Percentiles rank a stretch among this genome's conserved stretches.
phyloP scores from a whole-genome alignment of 2,797 vertebrate species.

The Lagodon rhomboides region DNA sequence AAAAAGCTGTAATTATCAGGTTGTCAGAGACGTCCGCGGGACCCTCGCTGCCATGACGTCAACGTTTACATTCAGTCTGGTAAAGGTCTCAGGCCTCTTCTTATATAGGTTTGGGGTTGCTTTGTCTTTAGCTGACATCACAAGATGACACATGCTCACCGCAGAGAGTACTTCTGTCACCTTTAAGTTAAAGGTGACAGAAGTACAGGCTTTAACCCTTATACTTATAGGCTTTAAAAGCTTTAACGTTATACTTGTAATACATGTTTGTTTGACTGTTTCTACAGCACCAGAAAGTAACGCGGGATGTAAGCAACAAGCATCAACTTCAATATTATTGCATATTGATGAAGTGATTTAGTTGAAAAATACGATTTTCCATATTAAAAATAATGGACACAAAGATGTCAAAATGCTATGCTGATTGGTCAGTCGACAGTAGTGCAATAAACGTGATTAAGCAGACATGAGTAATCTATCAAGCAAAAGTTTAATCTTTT shows the following conservation, averaged over 20 bases:
- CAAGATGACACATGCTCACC: constrained; percentile 19
- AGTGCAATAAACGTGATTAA: not conserved
- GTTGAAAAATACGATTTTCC: too few relatives aligned
- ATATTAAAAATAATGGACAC: too few relatives aligned
- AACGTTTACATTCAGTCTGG: constrained; percentile 44
- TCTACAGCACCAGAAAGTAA: not conserved
- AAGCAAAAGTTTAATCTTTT: not conserved
- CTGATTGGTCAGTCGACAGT: not conserved
- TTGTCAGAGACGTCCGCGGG: constrained; percentile 35
- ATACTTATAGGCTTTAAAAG: too few relatives aligned
- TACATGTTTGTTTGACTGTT: not conserved
- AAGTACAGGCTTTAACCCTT: too few relatives aligned
- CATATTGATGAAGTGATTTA: too few relatives aligned
- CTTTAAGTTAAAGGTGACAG: not conserved
- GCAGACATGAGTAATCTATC: not conserved
- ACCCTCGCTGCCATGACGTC: constrained; percentile 38
- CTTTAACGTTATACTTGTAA: not conserved
- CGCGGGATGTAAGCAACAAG: not conserved
- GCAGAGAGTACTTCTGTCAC: not conserved
- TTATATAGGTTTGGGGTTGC: not conserved
- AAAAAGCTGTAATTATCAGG: constrained; percentile 69
- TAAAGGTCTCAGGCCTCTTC: constrained; percentile 22
- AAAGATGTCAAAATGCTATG: too few relatives aligned
- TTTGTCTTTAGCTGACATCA: constrained; percentile 12
- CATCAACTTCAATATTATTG: not conserved